A percentile compares a stretch with the other conserved stretches of the same genome.
phyloP scores from a whole-genome alignment of 2,797 vertebrate species.

The Lophura swinhoii region DNA sequence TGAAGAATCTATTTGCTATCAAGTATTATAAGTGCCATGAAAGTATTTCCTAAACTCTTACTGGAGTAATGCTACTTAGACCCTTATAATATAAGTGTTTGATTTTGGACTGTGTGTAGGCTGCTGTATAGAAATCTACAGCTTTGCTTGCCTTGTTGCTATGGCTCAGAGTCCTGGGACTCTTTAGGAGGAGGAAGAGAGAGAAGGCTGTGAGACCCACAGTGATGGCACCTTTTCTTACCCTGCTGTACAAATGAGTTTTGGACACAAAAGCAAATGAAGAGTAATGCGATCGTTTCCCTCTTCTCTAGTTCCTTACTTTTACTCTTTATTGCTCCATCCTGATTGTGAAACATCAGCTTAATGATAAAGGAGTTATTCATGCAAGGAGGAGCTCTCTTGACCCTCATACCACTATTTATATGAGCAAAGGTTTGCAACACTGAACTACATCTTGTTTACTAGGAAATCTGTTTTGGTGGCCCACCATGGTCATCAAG shows the following conservation, averaged over 20 bases:
- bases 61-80: background rate
- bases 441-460: background rate
- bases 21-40: background rate
- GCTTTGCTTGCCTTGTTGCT: background rate
- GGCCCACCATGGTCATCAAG: background rate
- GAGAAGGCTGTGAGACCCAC: background rate
- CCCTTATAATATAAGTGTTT: background rate
- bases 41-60: background rate
- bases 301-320: slow-evolving; percentile 41
- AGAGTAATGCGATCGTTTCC: background rate
- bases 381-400: background rate
- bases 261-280: background rate
- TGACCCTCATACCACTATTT: background rate
- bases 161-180: background rate
- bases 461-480: slow-evolving; percentile 41
- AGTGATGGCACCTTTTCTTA: background rate
- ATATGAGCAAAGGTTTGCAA: slow-evolving; percentile 26
- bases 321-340: slow-evolving; percentile 59
- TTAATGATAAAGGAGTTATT: slow-evolving; percentile 29
- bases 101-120: background rate
- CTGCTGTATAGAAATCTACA: background rate
- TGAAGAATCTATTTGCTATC: background rate
- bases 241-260: background rate
- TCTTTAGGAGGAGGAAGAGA: background rate
- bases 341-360: slow-evolving; percentile 44